Evolutionary conservation across 2,888 invertebrate species (phyloP).

Genomic region (Eremobia ochroleuca): DNA sequence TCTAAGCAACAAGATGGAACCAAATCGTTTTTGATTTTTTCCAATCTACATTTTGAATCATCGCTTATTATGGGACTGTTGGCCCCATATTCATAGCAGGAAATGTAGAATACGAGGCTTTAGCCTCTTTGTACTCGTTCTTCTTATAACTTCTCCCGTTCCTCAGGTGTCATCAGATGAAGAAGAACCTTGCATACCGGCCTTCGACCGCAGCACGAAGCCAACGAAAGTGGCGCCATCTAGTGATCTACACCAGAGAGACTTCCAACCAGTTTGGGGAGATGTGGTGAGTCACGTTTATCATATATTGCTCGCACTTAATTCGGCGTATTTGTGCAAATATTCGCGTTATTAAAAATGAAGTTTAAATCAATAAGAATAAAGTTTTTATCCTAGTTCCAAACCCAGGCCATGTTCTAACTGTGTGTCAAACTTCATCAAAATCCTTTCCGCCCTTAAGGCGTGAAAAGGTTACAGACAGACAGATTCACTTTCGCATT

Average conservation of each 20-base stretch:
- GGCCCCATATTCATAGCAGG: background rate
- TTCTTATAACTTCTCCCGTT: conserved; percentile 7
- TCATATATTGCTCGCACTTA: background rate
- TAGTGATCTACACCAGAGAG: conserved; percentile 84
- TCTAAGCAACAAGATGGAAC: background rate
- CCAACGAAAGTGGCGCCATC: conserved; percentile 84
- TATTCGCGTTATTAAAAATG: background rate
- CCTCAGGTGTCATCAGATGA: conserved; percentile 82
- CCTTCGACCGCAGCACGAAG: conserved; percentile 92
- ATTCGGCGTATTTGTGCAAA: background rate
- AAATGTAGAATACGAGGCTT: background rate
- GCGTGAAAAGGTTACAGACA: no score
- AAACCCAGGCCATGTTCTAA: no score
- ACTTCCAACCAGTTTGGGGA: conserved; percentile 92
- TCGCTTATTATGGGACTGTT: background rate
- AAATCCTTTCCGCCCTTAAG: no score
- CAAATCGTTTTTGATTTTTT: background rate
- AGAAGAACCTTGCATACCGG: conserved; percentile 84
- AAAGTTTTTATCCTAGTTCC: background rate
- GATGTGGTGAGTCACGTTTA: conserved; percentile 86
- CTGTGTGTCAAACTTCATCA: background rate
- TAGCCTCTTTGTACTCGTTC: background rate
- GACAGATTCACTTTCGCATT: no score
- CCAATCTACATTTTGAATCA: background rate
- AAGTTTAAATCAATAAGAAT: background rate